A percentile compares a stretch with the other conserved stretches of the same genome.
These are phyloP conservation scores for Cavia porcellus DNA, from an alignment of 2,113 vertebrate species.

Conservation along the genomic window DNA sequence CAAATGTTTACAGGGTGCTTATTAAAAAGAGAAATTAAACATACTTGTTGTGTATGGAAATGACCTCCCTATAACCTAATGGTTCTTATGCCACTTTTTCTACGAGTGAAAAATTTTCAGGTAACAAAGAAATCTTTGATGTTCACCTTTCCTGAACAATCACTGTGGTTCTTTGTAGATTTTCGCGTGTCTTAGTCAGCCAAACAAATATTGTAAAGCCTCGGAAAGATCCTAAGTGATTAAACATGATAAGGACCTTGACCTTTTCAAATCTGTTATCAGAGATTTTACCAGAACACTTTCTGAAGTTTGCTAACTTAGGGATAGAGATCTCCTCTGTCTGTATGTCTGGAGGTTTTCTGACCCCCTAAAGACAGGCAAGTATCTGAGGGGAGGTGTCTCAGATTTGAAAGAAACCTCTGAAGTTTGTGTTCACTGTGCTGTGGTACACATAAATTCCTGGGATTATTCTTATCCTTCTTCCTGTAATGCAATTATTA, in stretches of 20 bases:
- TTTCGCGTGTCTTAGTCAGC: neutral
- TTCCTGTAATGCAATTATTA: neutral
- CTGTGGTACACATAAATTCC: fast-evolving
- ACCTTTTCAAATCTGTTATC: neutral
- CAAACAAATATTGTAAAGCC: neutral
- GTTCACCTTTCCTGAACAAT: neutral
- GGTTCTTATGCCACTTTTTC: neutral
- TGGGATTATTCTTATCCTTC: neutral
- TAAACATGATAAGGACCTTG: neutral
- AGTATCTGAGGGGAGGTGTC: neutral
- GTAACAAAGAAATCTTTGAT: neutral
- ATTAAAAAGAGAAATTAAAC: neutral
- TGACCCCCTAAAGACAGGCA: neutral
- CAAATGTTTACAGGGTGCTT: neutral
- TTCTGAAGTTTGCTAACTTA: neutral
- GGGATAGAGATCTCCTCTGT: neutral
- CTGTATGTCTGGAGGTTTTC: neutral
- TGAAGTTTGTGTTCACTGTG: neutral
- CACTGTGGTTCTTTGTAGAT: neutral
- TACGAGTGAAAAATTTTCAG: neutral
- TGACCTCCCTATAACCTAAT: neutral
- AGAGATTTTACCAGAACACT: neutral
- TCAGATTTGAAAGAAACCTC: neutral
- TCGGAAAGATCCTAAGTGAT: neutral
- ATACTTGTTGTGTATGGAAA: too few species aligned